Percentiles rank a stretch among this genome's conserved stretches.
phyloP scores from a whole-genome alignment of 2,113 vertebrate genomes.

The Equus quagga region DNA sequence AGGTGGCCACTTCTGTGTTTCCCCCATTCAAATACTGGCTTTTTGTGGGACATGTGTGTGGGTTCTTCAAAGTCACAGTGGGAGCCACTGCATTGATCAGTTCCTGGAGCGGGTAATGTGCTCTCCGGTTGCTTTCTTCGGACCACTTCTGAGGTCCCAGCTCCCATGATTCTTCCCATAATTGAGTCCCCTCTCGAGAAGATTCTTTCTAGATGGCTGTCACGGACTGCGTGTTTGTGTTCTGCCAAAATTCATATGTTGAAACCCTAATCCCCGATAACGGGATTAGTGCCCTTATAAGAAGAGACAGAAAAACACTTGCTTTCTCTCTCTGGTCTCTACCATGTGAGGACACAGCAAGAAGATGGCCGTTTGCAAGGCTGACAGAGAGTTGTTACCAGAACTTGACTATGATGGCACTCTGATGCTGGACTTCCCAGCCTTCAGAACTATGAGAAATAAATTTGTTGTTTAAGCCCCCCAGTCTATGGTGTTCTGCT shows the following conservation, averaged over 20 bases:
- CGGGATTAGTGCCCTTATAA: neutral
- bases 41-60: neutral
- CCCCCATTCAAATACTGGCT: neutral
- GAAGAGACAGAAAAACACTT: neutral
- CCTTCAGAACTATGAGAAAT: neutral
- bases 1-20: neutral
- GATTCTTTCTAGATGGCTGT: neutral
- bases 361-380: neutral
- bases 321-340: neutral
- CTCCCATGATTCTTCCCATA: no score
- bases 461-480: neutral
- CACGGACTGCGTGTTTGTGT: neutral
- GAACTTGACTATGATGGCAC: neutral
- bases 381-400: neutral
- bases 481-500: neutral
- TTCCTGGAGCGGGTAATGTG: fast-evolving
- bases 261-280: neutral
- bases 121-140: neutral
- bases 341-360: neutral
- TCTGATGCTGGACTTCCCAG: neutral
- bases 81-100: fast-evolving
- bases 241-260: neutral
- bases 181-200: neutral
- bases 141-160: neutral
- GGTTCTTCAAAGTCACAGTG: neutral